phyloP scores from a whole-genome alignment of 2,113 vertebrate species.

The Oplegnathus fasciatus region DNA sequence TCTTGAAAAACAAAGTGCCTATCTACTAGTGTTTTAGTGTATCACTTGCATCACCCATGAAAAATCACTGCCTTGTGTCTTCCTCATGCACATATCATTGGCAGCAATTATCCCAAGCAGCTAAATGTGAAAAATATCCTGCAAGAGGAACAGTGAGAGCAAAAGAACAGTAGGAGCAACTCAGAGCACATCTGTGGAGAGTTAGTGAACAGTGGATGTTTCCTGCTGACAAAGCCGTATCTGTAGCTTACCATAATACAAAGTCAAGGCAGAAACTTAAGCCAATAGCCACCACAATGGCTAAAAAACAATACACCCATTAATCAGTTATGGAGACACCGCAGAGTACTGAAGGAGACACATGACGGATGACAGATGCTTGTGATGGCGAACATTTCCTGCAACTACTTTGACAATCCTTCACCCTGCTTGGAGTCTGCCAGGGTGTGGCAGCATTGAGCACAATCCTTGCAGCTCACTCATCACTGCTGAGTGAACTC shows the following conservation, averaged over 20 bases:
- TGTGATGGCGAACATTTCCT: constrained; percentile 55
- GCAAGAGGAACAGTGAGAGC: constrained; percentile 33
- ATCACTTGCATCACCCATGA: constrained; percentile 5
- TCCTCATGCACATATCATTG: constrained; percentile 27
- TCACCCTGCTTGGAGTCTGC: constrained; percentile 49
- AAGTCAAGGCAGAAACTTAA: constrained; percentile 49
- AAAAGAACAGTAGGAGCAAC: constrained; percentile 56
- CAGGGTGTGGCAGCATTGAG: constrained; percentile 81
- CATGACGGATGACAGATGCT: constrained; percentile 41
- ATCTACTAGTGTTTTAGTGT: background rate
- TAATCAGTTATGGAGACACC: constrained; percentile 66
- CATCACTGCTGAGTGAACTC: constrained; percentile 64
- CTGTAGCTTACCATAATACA: constrained; percentile 62
- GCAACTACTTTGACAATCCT: constrained; percentile 31
- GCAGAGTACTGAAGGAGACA: constrained; percentile 33
- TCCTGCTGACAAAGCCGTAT: constrained; percentile 74
- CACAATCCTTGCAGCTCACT: constrained; percentile 40
- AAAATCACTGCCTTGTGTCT: constrained; percentile 38
- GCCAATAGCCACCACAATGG: constrained; percentile 55
- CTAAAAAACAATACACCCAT: constrained; percentile 52
- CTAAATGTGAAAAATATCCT: constrained; percentile 60
- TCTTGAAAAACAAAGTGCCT: constrained; percentile 11
- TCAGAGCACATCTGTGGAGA: constrained; percentile 74
- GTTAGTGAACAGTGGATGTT: constrained; percentile 71
- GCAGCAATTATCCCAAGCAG: constrained; percentile 46